Conservation (phyloP, 1,140 invertebrate species). For the Drosophila watanabei region DNA sequence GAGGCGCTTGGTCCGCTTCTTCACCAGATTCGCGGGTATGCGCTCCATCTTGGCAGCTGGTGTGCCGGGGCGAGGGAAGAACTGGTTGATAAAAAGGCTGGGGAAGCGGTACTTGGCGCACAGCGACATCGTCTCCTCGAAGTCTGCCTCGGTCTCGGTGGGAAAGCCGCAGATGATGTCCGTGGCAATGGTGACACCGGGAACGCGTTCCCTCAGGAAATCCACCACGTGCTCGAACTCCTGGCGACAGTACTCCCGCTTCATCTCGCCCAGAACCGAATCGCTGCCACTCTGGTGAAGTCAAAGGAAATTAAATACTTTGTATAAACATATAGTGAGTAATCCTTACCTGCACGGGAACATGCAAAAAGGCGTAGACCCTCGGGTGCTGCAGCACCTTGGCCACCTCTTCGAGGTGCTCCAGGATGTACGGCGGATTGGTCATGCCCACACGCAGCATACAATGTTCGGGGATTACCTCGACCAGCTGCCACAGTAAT, state of each 20-base stretch:
- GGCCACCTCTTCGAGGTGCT: conserved; percentile 96
- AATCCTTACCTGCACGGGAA: conserved; percentile 93
- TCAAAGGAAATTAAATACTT: not conserved
- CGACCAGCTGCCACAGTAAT: conserved; percentile 94
- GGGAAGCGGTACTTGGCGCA: conserved; percentile 96
- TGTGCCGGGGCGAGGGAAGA: conserved; percentile 97
- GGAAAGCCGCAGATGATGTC: conserved; percentile 99
- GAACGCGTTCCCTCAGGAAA: conserved; percentile 91
- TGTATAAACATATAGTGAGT: accelerated
- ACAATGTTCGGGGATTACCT: conserved; percentile 95
- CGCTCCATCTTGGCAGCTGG: conserved; percentile 96
- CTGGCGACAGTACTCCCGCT: conserved; percentile 94
- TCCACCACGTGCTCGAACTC: conserved; percentile 97
- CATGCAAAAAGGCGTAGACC: conserved; percentile 98
- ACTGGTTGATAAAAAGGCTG: conserved; percentile 99
- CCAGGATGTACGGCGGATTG: conserved; percentile 99
- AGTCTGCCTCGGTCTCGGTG: conserved; percentile 96
- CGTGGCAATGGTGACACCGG: conserved; percentile 96
- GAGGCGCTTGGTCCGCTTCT: conserved; percentile 94
- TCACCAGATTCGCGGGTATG: conserved; percentile 93
- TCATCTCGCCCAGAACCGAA: conserved; percentile 97
- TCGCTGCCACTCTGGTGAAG: conserved; percentile 92
- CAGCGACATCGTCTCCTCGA: conserved; percentile 94
- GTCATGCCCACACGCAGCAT: conserved; percentile 97
- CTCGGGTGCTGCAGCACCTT: conserved; percentile 94